Conservation (phyloP, 2,113 vertebrate species). For the Mastomys natalensis region DNA sequence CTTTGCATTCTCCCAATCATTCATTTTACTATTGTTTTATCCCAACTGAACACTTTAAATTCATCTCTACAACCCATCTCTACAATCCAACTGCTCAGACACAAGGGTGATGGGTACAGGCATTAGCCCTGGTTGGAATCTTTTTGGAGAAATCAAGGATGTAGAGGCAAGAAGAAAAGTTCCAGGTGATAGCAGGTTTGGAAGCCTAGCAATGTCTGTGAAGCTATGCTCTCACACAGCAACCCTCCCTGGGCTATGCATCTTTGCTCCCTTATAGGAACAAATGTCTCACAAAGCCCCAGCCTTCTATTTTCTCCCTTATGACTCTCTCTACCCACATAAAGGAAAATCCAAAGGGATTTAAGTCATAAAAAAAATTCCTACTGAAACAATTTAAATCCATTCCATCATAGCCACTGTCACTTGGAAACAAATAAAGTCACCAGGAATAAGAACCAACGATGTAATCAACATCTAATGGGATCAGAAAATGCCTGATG, state of each 20-base stretch:
- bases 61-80: neutral
- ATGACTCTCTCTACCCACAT: conserved; percentile 5
- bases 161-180: neutral
- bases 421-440: conserved; percentile 47
- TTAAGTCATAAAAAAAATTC: conserved; percentile 60
- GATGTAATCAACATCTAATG: conserved; percentile 55
- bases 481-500: conserved; percentile 53
- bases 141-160: conserved; percentile 1
- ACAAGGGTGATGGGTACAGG: neutral
- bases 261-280: neutral
- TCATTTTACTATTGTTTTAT: neutral
- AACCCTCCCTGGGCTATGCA: neutral
- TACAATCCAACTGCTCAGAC: neutral
- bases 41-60: neutral
- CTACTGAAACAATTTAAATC: conserved; percentile 61
- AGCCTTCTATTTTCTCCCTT: conserved; percentile 25
- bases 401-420: conserved; percentile 68
- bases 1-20: neutral
- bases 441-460: conserved; percentile 63
- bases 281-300: conserved; percentile 17
- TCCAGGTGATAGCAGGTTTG: neutral
- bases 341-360: conserved; percentile 61
- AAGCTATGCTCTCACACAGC: neutral
- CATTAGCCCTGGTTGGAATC: neutral
- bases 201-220: neutral